These are phyloP conservation scores for Chlorops oryzae DNA, from an alignment of 1,140 invertebrate species.

Conservation along the genomic window DNA sequence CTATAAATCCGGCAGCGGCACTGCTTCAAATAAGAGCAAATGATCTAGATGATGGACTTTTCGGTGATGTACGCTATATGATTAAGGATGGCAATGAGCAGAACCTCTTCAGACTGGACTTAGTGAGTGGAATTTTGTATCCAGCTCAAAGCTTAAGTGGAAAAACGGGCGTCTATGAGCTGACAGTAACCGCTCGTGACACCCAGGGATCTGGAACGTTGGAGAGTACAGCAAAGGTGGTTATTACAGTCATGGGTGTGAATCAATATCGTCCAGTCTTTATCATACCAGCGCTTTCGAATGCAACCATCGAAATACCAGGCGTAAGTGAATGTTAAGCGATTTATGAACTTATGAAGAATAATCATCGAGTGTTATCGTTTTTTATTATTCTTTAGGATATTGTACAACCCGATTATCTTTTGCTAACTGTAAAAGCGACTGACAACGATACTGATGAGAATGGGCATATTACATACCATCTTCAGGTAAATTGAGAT, in stretches of 20 bases:
- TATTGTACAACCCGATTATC: constrained; percentile 63
- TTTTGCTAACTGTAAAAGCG: constrained; percentile 74
- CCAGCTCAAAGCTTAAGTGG: constrained; percentile 64
- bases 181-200: constrained; percentile 70
- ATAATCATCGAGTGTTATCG: background rate
- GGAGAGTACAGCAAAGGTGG: constrained; percentile 64
- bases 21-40: constrained; percentile 65
- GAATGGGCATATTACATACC: constrained; percentile 79
- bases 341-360: background rate
- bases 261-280: constrained; percentile 83
- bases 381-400: constrained; percentile 46
- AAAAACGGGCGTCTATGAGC: constrained; percentile 55
- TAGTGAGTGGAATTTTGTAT: constrained; percentile 69
- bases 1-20: constrained; percentile 66
- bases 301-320: constrained; percentile 69
- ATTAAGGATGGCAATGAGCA: constrained; percentile 68
- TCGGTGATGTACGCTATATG: constrained; percentile 67
- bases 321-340: constrained; percentile 53
- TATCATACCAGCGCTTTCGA: constrained; percentile 66
- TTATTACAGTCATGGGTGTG: constrained; percentile 71
- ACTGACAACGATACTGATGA: constrained; percentile 75
- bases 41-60: constrained; percentile 72
- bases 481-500: constrained; percentile 57
- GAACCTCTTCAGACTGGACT: constrained; percentile 63
- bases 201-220: constrained; percentile 60